Conservation (phyloP, 2,113 vertebrate genomes). For the Phrynocephalus versicolor region DNA sequence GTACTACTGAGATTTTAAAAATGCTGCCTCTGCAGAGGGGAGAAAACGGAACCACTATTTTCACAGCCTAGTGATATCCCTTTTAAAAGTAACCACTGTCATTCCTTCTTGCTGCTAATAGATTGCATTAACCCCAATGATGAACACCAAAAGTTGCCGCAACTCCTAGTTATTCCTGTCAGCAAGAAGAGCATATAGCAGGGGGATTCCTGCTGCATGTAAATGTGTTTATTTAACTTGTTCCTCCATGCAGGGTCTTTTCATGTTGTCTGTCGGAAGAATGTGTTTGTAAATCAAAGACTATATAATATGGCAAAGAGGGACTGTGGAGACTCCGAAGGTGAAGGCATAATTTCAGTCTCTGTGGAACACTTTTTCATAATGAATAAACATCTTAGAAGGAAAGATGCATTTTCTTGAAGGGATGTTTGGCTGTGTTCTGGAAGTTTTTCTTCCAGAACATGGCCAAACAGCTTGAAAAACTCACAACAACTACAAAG, state of each 20-base stretch:
- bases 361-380: background rate
- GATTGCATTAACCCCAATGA: background rate
- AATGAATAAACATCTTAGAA: background rate
- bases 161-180: background rate
- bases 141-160: background rate
- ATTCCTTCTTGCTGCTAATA: background rate
- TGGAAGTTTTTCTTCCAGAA: too few relatives aligned
- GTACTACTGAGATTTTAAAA: background rate
- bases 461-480: too few relatives aligned
- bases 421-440: too few relatives aligned
- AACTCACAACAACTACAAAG: too few relatives aligned
- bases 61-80: background rate
- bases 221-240: background rate
- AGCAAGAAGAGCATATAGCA: background rate
- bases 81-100: background rate
- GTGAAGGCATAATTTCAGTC: background rate
- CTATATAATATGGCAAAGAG: background rate
- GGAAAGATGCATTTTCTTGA: background rate
- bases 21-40: background rate
- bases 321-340: background rate
- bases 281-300: background rate
- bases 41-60: background rate
- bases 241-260: background rate
- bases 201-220: background rate
- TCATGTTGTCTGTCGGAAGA: background rate